Evolutionary conservation across 2,888 invertebrate species (phyloP).

Genomic region (Malacosoma neustria): DNA sequence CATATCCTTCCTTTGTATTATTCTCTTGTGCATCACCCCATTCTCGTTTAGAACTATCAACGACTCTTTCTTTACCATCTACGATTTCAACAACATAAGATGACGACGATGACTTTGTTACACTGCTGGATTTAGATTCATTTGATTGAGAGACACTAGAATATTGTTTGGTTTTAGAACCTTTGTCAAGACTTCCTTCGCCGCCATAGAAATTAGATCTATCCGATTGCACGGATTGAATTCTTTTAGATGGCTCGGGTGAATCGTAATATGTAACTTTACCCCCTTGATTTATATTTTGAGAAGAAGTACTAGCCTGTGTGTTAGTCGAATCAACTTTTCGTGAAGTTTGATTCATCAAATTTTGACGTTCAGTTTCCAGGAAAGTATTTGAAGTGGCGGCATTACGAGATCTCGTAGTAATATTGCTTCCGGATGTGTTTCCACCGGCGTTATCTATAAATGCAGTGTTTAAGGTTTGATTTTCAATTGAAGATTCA

Average conservation of each 20-base stretch:
- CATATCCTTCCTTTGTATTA: constrained; percentile 65
- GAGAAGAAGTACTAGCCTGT: constrained; percentile 20
- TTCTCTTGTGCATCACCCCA: constrained; percentile 68
- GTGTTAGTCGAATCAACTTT: constrained; percentile 16
- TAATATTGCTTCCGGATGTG: constrained; percentile 30
- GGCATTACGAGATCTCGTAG: constrained; percentile 46
- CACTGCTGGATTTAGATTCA: constrained; percentile 70
- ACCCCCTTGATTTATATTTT: constrained; percentile 38
- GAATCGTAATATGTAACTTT: constrained; percentile 39
- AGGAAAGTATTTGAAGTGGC: constrained; percentile 55
- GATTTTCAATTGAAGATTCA: constrained; percentile 48
- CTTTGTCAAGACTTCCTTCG: constrained; percentile 46
- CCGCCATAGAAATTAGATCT: constrained; percentile 53
- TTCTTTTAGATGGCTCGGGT: constrained; percentile 37
- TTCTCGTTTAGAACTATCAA: constrained; percentile 76
- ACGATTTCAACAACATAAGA: constrained; percentile 79
- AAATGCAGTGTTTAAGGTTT: constrained; percentile 61
- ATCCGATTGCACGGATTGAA: constrained; percentile 41
- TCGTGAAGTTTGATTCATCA: constrained; percentile 36
- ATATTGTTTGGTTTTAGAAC: constrained; percentile 43
- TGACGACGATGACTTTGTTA: constrained; percentile 76
- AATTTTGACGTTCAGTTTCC: constrained; percentile 54
- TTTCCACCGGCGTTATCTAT: constrained; percentile 41
- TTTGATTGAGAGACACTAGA: constrained; percentile 57
- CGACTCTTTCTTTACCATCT: constrained; percentile 77